phyloP scores from a whole-genome alignment of 2,113 vertebrate genomes.

The Neoarius graeffei region DNA sequence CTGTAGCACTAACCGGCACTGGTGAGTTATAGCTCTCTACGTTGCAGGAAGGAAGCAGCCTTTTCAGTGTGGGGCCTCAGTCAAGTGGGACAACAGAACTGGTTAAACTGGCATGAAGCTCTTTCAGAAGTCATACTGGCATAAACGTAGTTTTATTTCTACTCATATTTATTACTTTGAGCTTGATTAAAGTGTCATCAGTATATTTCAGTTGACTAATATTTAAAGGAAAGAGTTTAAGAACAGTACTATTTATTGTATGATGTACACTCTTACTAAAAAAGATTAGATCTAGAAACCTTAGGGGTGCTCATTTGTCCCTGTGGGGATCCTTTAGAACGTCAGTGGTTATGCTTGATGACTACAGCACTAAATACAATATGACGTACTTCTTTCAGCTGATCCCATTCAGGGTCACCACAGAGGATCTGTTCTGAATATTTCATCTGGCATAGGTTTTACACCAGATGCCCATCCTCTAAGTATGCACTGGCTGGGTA shows the following conservation, averaged over 20 bases:
- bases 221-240: background rate
- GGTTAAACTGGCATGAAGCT: constrained; percentile 10
- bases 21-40: constrained; percentile 17
- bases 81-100: constrained; percentile 15
- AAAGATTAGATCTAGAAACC: background rate
- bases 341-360: background rate
- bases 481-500: no score
- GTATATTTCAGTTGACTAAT: background rate
- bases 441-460: no score
- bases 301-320: background rate
- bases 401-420: no score
- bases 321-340: background rate
- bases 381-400: no score
- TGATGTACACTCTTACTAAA: background rate
- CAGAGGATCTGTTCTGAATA: no score
- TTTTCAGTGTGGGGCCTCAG: background rate
- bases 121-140: background rate
- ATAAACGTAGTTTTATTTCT: background rate
- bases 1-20: constrained; percentile 23
- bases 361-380: background rate
- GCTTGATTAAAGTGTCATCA: background rate
- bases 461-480: no score
- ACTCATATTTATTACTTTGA: background rate
- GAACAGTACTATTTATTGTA: background rate
- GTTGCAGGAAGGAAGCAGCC: constrained; percentile 13